phyloP scores from a whole-genome alignment of 2,113 vertebrate genomes.

The Malurus elegans region DNA sequence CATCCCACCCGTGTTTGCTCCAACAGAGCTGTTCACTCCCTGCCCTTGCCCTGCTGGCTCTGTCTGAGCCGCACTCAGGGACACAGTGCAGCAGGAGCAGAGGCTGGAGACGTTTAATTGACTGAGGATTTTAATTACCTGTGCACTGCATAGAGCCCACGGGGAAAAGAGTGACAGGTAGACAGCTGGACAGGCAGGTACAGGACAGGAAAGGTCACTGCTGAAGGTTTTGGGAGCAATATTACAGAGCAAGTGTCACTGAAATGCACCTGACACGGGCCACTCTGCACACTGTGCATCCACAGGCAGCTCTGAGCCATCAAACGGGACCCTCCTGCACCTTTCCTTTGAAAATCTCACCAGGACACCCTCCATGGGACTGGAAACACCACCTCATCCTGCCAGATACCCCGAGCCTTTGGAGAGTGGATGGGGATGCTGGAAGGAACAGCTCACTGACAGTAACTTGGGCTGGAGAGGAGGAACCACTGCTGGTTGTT shows the following conservation, averaged over 20 bases:
- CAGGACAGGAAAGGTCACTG: background rate
- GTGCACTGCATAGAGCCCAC: background rate
- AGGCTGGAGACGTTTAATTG: background rate
- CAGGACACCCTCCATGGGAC: fast-evolving
- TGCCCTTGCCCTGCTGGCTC: background rate
- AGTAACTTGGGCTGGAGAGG: background rate
- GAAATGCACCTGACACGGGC: background rate
- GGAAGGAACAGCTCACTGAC: background rate
- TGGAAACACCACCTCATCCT: background rate
- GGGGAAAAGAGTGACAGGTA: background rate
- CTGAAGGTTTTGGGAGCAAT: background rate
- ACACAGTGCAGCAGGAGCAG: background rate
- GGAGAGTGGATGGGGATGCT: background rate
- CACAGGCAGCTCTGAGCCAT: background rate
- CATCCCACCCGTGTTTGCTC: fast-evolving
- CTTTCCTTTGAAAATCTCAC: background rate
- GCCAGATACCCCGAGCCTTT: background rate
- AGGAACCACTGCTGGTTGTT: background rate
- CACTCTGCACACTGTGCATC: fast-evolving
- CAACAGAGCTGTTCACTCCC: fast-evolving
- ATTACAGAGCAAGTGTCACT: background rate
- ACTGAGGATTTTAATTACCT: background rate
- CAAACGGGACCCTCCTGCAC: background rate
- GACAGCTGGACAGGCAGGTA: background rate
- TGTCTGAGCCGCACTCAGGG: fast-evolving